These are phyloP conservation scores for Polietes domitor DNA, from an alignment of 2,888 invertebrate species.

Conservation along the genomic window DNA sequence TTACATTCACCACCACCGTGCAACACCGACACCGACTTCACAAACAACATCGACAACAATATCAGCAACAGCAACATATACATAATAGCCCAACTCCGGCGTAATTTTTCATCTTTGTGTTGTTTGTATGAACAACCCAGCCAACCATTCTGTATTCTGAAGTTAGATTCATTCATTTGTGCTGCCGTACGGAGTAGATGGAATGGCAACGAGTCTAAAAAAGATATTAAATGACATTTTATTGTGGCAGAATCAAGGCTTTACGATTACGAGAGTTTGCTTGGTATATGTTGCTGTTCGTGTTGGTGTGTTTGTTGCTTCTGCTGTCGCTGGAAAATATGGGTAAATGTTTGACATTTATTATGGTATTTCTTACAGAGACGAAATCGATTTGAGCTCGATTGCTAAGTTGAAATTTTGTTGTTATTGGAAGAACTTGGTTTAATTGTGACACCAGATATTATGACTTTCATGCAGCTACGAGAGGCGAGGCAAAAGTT, in stretches of 20 bases:
- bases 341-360: slow-evolving; percentile 50
- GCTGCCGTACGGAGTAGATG: neutral
- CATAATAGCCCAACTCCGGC: neutral
- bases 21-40: neutral
- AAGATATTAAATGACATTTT: slow-evolving; percentile 49
- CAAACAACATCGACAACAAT: slow-evolving; percentile 18
- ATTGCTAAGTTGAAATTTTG: neutral
- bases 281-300: neutral
- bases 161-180: slow-evolving; percentile 17
- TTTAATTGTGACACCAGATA: neutral
- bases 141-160: slow-evolving; percentile 7
- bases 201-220: neutral
- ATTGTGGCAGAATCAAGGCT: slow-evolving; percentile 53
- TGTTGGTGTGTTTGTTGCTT: neutral
- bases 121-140: neutral
- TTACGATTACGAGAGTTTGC: slow-evolving; percentile 38
- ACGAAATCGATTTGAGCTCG: neutral
- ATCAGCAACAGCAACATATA: neutral
- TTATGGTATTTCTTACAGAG: slow-evolving; percentile 28
- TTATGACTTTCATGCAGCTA: neutral
- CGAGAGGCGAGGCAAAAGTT: too few species aligned
- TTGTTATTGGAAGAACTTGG: neutral
- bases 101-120: slow-evolving; percentile 24
- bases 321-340: neutral
- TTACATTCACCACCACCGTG: slow-evolving; percentile 6